Evolutionary conservation across 2,888 invertebrate genomes (phyloP).

Genomic region (Sussaba pulchella): DNA sequence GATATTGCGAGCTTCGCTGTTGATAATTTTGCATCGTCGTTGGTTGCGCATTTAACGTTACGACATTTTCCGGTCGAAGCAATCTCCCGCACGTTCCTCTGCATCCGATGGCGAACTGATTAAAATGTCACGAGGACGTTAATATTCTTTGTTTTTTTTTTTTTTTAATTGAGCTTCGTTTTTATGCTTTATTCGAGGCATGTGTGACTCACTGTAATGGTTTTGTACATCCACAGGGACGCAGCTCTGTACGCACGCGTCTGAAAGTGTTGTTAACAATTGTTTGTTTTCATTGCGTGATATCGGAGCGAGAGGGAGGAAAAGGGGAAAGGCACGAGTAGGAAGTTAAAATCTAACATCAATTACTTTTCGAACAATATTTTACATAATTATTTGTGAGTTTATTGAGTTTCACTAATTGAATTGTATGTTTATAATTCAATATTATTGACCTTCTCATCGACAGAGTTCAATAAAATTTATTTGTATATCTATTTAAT

Average conservation of each 20-base stretch:
- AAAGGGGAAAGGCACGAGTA: too few species aligned
- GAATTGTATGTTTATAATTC: not conserved
- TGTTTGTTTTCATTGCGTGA: slow-evolving; percentile 56
- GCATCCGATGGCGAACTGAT: not conserved
- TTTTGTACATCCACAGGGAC: slow-evolving; percentile 61
- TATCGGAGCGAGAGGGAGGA: too few species aligned
- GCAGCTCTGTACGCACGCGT: slow-evolving; percentile 57
- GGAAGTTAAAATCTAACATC: too few species aligned
- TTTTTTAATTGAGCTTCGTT: too few species aligned
- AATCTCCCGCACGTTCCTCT: not conserved
- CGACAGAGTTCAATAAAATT: too few species aligned
- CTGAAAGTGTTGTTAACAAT: slow-evolving; percentile 56
- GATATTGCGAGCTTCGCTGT: not conserved
- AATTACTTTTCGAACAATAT: too few species aligned
- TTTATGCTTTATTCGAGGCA: too few species aligned
- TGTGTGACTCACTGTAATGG: slow-evolving; percentile 49
- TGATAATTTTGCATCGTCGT: not conserved
- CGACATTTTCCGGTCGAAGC: slow-evolving; percentile 9
- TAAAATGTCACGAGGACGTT: not conserved
- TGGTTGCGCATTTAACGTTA: not conserved
- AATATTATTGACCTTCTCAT: not conserved
- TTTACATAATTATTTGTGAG: not conserved
- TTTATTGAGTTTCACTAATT: not conserved
- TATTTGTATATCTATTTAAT: too few species aligned
- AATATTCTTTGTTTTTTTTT: not conserved